Evolutionary conservation across 2,888 invertebrate genomes (phyloP).

Genomic region (Platypus cylindrus): DNA sequence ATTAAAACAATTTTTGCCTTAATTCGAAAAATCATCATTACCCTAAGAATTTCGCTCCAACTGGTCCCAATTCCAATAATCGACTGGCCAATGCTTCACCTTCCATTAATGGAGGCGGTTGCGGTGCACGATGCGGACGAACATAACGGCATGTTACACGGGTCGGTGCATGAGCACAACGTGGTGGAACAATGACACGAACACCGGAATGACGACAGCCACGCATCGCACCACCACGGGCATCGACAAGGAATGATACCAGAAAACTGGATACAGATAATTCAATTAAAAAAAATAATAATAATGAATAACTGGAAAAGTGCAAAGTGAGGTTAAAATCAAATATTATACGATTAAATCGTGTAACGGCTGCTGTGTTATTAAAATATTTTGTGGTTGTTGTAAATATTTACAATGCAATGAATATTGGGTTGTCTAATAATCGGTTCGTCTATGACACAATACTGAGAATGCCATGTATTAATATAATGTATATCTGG

Average conservation of each 20-base stretch:
- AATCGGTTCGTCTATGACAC: too few relatives aligned
- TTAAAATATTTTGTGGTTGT: too few relatives aligned
- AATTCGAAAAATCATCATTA: constrained; percentile 34
- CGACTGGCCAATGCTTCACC: constrained; percentile 94
- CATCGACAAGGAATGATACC: constrained; percentile 98
- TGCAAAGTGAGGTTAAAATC: constrained; percentile 1
- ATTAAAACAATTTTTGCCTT: not conserved
- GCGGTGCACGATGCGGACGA: constrained; percentile 54
- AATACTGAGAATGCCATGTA: too few relatives aligned
- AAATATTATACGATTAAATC: too few relatives aligned
- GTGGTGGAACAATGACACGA: constrained; percentile 90
- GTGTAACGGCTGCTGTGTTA: too few relatives aligned
- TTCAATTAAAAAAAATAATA: not conserved
- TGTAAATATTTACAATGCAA: too few relatives aligned
- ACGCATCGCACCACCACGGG: constrained; percentile 96
- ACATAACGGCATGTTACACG: constrained; percentile 91
- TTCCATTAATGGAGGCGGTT: constrained; percentile 95
- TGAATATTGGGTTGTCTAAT: too few relatives aligned
- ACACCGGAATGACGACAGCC: constrained; percentile 97
- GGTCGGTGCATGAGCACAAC: constrained; percentile 89
- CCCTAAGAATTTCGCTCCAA: constrained; percentile 93
- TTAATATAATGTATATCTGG: too few relatives aligned
- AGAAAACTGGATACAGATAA: constrained; percentile 80
- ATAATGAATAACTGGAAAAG: too few relatives aligned
- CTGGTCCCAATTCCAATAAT: constrained; percentile 89